Evolutionary conservation across 1,140 invertebrate genomes (phyloP), one percentile per base, ranked within the genome.

Genomic region (Brachionus paranguensis): DNA sequence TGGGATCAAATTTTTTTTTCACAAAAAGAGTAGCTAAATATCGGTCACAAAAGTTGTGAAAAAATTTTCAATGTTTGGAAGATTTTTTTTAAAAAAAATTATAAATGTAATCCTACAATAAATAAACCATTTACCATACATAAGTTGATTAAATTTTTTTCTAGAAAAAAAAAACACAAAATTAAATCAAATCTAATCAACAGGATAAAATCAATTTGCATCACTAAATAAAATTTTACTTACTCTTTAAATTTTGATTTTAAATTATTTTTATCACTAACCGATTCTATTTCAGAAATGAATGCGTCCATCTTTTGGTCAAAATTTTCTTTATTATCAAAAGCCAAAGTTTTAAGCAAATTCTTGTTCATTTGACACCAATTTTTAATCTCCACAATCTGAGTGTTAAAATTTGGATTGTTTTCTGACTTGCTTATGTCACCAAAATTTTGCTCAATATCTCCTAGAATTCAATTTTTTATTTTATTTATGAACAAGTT

Each of bases 321-420:
- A 76, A 27, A 76, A 29, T 17, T 47, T 27, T 47, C 50, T 29
- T 50, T 12, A 27, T 47, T 2, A 50, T 76, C 43, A 20, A 76
- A 76, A 6, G 43, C 20, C 11, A 76, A 50, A 14, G 43, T 27
- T 76, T 76, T 47, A 14, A 76, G 17, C 43, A 76, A 27, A 10
- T 27, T 47, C 12, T 76, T 76, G 43, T 76, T 76, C 12, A 27
- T 27, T 50, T 76, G n/a, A 50, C 43, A 76, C 72, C 72, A 76
- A 33, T 76, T 76, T 76, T 50, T 76, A 8, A 76, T 12, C 11
- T 76, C 72, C 29, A 45, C 72, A 27, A 76, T 50, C 14, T 60
- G 53, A 27, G 78, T 41, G 20, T 33, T 81, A 10, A 64, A 64
- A 43, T 81, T 81, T 20, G 27, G n/a, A 72, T 43, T 72, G 43